These are phyloP conservation scores for Thalassarche chlororhynchos DNA, from an alignment of 2,113 vertebrate species.

Conservation along the genomic window DNA sequence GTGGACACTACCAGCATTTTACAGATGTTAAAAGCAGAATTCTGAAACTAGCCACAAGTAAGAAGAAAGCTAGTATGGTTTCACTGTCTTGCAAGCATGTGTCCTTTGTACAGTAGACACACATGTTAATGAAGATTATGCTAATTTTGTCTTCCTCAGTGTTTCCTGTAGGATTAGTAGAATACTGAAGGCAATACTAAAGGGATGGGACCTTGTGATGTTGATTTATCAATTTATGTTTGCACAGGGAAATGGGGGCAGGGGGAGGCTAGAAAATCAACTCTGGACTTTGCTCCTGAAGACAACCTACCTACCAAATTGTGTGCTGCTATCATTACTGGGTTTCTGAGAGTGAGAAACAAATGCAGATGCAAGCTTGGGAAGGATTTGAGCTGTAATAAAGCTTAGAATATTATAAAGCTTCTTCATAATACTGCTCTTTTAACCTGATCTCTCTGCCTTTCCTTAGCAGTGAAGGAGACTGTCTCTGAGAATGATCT, in stretches of 20 bases:
- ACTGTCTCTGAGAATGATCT: conserved; percentile 72
- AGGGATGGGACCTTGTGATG: neutral
- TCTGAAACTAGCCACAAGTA: neutral
- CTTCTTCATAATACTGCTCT: neutral
- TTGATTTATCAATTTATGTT: neutral
- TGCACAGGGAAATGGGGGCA: neutral
- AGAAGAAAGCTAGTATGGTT: neutral
- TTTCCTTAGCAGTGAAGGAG: conserved; percentile 77
- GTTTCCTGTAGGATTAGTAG: neutral
- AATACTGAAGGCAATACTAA: neutral
- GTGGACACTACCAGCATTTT: neutral
- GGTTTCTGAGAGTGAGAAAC: neutral
- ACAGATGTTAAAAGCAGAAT: neutral
- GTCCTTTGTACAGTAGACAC: neutral
- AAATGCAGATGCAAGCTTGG: neutral
- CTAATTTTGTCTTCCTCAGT: neutral
- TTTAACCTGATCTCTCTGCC: conserved; percentile 35
- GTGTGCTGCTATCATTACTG: neutral
- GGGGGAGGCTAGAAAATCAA: neutral
- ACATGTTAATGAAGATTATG: neutral
- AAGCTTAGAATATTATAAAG: neutral
- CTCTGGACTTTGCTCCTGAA: neutral
- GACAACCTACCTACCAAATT: neutral
- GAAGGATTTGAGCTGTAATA: neutral
- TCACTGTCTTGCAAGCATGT: neutral